Evolutionary conservation across 2,797 vertebrate genomes (phyloP), one percentile per base, ranked within the genome.

Genomic region (Sebastes itinus): DNA sequence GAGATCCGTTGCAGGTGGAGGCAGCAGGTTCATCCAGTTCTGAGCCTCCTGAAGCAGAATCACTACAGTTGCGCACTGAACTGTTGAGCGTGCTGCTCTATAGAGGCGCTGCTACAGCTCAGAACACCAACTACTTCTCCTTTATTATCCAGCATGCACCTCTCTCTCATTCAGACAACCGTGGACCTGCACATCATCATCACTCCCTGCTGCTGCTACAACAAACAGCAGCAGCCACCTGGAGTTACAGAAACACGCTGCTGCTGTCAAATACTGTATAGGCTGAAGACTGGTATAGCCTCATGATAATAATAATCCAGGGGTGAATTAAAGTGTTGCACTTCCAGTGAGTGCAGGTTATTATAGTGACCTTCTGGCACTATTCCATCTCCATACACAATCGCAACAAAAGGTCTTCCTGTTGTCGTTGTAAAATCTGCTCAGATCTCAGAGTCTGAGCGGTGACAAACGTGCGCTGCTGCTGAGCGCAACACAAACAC

Each of bases 391-490:
- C 16, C 14, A 42, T 6, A 1, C 7, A 9, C 4, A 25, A 11
- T 28, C 27, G 6, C 30, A 62, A 65, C 9, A 33, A 78, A 59
- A 27, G 4, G 1, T 66, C 12, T 9, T 30, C 7, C 54, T 2
- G 22, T 16, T 65, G 13, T 18, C 3, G 2, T 11, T 25, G 9
- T 25, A 2, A 11, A 20, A 18, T 60, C 9, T 16, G 38, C 14
- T 42, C 3, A n/a, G 16, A 16, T 22, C 46, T 68, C 27, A 58
- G 63, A 64, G 75, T 64, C 62, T 54, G 79, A 85, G 74, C 82
- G 8, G 73, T 55, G 62, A 88, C 80, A 88, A 91, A 90, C 86
- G 80, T 87, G 90, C 72, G 81, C 82, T 49, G 76, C 73, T 38
- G 76, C 70, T 32, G 66, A 49, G 79, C 66, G 55, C 42, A 62